Conservation (phyloP, 1,140 invertebrate species). For the Lasioglossum albipes region DNA sequence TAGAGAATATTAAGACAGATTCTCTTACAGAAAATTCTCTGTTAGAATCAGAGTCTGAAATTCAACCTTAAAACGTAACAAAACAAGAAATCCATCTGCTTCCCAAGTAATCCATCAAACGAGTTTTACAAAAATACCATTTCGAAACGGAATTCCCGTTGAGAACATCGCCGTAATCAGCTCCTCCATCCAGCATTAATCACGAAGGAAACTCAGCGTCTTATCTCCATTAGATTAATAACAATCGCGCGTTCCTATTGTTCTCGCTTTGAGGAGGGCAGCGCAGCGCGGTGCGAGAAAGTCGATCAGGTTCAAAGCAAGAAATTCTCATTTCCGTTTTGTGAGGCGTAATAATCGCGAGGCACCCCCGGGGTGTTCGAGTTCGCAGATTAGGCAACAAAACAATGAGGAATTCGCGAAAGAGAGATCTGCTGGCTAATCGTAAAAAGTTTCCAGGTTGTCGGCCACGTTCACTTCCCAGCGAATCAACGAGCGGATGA, state of each 20-base stretch:
- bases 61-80: too few relatives aligned
- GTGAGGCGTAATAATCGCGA: neutral
- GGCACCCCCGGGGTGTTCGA: neutral
- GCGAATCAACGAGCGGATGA: neutral
- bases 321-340: neutral
- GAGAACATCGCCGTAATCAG: neutral
- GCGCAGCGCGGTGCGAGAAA: neutral
- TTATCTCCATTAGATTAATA: neutral
- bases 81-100: too few relatives aligned
- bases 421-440: neutral
- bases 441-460: neutral
- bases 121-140: neutral
- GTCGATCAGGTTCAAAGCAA: neutral
- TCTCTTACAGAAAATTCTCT: too few relatives aligned
- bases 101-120: too few relatives aligned
- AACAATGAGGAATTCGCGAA: neutral
- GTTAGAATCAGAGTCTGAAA: too few relatives aligned
- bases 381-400: neutral
- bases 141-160: neutral
- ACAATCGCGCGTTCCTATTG: neutral
- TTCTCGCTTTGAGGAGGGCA: neutral
- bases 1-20: too few relatives aligned
- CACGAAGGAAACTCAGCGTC: neutral
- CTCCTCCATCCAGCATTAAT: neutral
- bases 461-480: neutral